Conservation (phyloP, 2,113 vertebrate species). For the Pogonocichla stellata region DNA sequence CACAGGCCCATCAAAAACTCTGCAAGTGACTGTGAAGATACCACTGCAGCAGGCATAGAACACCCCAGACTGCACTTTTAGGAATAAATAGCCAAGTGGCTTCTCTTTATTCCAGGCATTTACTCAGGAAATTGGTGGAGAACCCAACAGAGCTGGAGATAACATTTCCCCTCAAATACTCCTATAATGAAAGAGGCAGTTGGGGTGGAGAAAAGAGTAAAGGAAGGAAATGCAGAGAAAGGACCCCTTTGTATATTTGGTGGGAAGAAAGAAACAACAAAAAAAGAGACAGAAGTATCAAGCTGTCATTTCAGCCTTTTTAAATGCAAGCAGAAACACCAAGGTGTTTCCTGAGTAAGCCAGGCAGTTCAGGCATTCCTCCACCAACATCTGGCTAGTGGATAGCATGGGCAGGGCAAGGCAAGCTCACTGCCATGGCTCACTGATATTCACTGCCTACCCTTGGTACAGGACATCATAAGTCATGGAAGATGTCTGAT, state of each 20-base stretch:
- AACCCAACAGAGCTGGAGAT: not conserved
- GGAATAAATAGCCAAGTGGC: not conserved
- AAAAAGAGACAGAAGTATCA: not conserved
- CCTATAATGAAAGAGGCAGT: not conserved
- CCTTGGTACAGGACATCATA: accelerated
- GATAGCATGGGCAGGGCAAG: not conserved
- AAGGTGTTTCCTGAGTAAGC: not conserved
- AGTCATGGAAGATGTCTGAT: accelerated
- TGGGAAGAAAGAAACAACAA: not conserved
- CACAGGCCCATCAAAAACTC: not conserved
- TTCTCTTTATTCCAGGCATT: not conserved
- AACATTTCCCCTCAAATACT: not conserved
- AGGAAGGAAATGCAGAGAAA: not conserved
- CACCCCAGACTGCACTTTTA: not conserved
- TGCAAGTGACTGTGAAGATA: not conserved
- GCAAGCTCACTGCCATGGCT: not conserved
- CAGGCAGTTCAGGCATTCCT: not conserved
- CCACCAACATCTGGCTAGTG: not conserved
- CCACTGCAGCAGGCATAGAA: not conserved
- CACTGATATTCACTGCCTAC: not conserved
- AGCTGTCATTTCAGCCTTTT: not conserved
- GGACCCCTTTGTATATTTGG: not conserved
- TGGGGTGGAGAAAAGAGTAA: not conserved
- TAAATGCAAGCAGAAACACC: not conserved
- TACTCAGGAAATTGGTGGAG: not conserved